Evolutionary conservation across 2,797 vertebrate genomes (phyloP).

Genomic region (Phataginus tricuspis): DNA sequence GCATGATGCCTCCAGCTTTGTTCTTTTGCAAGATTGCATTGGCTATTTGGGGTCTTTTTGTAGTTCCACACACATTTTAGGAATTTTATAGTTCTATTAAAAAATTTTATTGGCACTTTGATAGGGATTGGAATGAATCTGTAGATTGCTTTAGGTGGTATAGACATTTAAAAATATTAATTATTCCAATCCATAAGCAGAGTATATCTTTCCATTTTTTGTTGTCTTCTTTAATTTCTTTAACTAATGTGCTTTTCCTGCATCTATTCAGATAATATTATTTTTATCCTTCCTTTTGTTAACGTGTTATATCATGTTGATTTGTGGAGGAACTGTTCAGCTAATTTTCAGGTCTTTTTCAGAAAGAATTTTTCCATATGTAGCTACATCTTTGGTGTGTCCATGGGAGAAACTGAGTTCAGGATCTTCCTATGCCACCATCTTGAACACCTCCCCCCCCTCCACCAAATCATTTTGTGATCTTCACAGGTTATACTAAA

Average conservation of each 20-base stretch:
- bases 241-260: background rate
- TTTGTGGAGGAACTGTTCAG: background rate
- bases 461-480: slow-evolving; percentile 3
- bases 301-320: background rate
- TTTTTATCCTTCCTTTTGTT: background rate
- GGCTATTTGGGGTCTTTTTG: background rate
- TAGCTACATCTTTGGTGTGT: background rate
- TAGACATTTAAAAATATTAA: background rate
- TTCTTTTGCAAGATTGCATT: background rate
- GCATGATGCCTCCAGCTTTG: background rate
- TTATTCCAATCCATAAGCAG: background rate
- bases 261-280: background rate
- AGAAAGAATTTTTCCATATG: background rate
- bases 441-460: background rate
- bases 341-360: background rate
- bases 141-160: background rate
- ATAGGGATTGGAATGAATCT: background rate
- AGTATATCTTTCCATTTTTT: background rate
- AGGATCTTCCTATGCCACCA: background rate
- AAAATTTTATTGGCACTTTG: background rate
- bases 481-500: background rate
- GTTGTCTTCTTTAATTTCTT: background rate
- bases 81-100: background rate
- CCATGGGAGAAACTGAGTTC: background rate
- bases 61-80: background rate